Evolutionary conservation across 2,797 vertebrate genomes (phyloP), one percentile per base, ranked within the genome.

Genomic region (Falco berigora): DNA sequence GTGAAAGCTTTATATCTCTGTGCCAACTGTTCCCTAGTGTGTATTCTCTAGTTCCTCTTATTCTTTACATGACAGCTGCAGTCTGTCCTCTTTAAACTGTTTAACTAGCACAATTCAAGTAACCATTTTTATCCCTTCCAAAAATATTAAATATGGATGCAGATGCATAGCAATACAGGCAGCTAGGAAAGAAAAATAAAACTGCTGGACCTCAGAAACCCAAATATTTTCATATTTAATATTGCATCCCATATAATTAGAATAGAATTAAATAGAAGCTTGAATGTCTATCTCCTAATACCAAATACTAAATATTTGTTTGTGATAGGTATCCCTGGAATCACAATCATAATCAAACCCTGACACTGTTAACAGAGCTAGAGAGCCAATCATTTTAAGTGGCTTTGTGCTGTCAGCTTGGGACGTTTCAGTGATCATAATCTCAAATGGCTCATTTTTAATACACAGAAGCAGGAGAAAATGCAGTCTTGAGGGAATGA

Each of bases 281-380:
- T 44, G 52, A 66, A 47, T 73, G 14, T 25, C 82, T 79, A 44
- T 76, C 6, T 30, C 30, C 17, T 82, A 66, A 78, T 63, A 46
- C 4, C 24, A 69, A 86, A 38, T 62, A 73, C 32, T 16, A 76
- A 80, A 58, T 18, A 22, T 88, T 69, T 77, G 18, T 46, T 74
- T 91, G 25, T 19, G 5, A 71, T 38, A 59, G 22, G 7, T 86
- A 38, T 92, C 75, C 83, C 83, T 71, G 40, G 38, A 66, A 86
- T 76, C 20, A 88, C 21, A 82, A 83, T 88, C 55, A 61, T 75
- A 96, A 88, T 86, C 38, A 84, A 92, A 96, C 85, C 72, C 67
- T 93, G 89, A 56, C 42, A 36, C 32, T 84, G 74, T 69, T 85
- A 62, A 32, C 44, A 63, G 8, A 95, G 46, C 56, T 94, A 53